These are phyloP conservation scores for Noctua janthe DNA, from an alignment of 2,888 invertebrate species.

Conservation along the genomic window DNA sequence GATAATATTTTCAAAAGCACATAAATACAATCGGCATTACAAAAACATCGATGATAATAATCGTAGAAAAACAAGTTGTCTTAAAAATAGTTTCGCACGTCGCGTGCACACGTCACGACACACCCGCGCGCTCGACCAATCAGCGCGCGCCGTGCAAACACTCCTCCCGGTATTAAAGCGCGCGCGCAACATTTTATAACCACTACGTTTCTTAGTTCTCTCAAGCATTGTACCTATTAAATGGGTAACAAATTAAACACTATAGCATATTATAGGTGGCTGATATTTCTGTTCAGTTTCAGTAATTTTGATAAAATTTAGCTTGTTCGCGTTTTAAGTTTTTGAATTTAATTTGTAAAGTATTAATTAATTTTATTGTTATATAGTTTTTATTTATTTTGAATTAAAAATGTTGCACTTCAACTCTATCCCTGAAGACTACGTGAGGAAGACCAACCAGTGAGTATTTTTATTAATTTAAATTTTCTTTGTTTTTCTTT, in stretches of 20 bases:
- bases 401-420: conserved; percentile 84
- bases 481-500: not conserved
- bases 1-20: conserved; percentile 33
- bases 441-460: conserved; percentile 83
- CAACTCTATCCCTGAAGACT: conserved; percentile 84
- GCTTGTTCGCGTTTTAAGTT: conserved; percentile 45
- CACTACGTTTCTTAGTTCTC: conserved; percentile 60
- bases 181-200: conserved; percentile 73
- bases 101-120: conserved; percentile 77
- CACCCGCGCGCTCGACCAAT: conserved; percentile 87
- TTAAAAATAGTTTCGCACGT: conserved; percentile 28
- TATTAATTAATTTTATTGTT: conserved; percentile 62
- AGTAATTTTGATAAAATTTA: conserved; percentile 87
- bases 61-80: conserved; percentile 62
- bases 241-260: conserved; percentile 88
- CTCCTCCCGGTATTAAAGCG: conserved; percentile 81
- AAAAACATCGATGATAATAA: conserved; percentile 67
- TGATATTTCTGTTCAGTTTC: conserved; percentile 89
- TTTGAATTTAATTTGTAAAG: conserved; percentile 49
- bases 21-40: conserved; percentile 51
- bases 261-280: conserved; percentile 87
- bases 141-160: conserved; percentile 76
- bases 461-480: conserved; percentile 73
- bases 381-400: conserved; percentile 66
- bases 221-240: conserved; percentile 76